A percentile compares a stretch with the other conserved stretches of the same genome.
Evolutionary conservation across 2,888 invertebrate species (phyloP).

Genomic region (Morpho deidamia): DNA sequence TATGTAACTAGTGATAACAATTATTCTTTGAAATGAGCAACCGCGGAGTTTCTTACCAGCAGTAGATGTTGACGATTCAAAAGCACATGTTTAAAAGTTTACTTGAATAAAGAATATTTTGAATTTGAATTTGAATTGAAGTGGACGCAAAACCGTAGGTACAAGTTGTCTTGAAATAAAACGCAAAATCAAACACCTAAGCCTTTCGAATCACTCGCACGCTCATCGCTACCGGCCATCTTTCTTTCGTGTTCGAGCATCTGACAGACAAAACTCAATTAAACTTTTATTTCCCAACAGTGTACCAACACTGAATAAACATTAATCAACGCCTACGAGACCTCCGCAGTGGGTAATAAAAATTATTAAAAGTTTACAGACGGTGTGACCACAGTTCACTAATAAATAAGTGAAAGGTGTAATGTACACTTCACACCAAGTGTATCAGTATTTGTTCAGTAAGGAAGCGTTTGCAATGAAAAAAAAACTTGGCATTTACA

Average conservation of each 20-base stretch:
- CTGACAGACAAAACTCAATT: slow-evolving; percentile 15
- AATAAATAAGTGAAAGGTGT: slow-evolving; percentile 1
- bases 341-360: slow-evolving; percentile 19
- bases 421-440: not conserved
- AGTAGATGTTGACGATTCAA: too few species aligned
- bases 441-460: too few species aligned
- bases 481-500: too few species aligned
- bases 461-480: too few species aligned
- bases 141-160: too few species aligned
- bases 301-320: not conserved
- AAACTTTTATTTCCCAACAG: slow-evolving; percentile 17
- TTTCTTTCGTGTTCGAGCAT: slow-evolving; percentile 12
- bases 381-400: slow-evolving; percentile 11
- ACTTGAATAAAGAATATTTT: too few species aligned
- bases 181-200: not conserved
- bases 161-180: too few species aligned
- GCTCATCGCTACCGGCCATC: slow-evolving; percentile 3
- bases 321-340: slow-evolving; percentile 24
- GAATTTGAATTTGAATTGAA: too few species aligned
- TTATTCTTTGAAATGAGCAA: too few species aligned
- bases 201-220: slow-evolving; percentile 15
- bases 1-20: too few species aligned
- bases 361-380: slow-evolving; percentile 20
- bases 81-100: too few species aligned
- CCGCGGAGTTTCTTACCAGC: too few species aligned